Base-by-base conservation (phyloP, 2,888 invertebrate genomes). In the Protodeltote pygarga region DNA sequence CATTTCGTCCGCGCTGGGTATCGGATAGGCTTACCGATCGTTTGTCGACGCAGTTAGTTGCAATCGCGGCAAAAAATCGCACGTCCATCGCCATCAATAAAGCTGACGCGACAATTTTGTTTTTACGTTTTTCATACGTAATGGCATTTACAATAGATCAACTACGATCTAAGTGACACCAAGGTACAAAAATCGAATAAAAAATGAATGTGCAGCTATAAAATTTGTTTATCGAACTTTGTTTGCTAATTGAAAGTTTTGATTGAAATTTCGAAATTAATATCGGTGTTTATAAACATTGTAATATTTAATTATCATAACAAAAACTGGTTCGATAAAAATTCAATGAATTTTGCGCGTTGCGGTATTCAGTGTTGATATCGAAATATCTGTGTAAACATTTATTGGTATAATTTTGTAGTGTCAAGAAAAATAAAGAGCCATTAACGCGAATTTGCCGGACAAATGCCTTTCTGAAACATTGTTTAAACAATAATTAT, bases 261-360 rank as follows among this genome's bases (percentile, higher is more conserved):
- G 29, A 64, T 52, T 53, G 45, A 34, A n/a, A 53, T 53, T 53
- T 50, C 27, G 17, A 50, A 50, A 68, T 54, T 53, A 49, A 46
- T 65, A 53, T 49, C 33, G 14, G 24, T 2, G 37, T n/a, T n/a
- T n/a, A n/a, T n/a, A n/a, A 23, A 27, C 24, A 25, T 13, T 31
- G 29, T 46, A 33, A 61, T 31, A 32, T 48, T 25, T 23, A n/a
- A n/a, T n/a, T n/a, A n/a, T n/a, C n/a, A n/a, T n/a, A n/a, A n/a
- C n/a, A n/a, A n/a, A n/a, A n/a, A n/a, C n/a, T n/a, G n/a, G 28
- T 13, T 38, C 11, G 10, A 13, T 31, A 27, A 25, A 23, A 32
- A 32, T 10, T 15, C 3, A 10, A 10, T 17, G 2, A 13, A 15
- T n/a, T 13, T 28, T 27, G 4, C 3, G 3, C 6, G n/a, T 25